These are phyloP conservation scores for Himalopsyche tibetana DNA, from an alignment of 2,888 invertebrate species.

Conservation along the genomic window DNA sequence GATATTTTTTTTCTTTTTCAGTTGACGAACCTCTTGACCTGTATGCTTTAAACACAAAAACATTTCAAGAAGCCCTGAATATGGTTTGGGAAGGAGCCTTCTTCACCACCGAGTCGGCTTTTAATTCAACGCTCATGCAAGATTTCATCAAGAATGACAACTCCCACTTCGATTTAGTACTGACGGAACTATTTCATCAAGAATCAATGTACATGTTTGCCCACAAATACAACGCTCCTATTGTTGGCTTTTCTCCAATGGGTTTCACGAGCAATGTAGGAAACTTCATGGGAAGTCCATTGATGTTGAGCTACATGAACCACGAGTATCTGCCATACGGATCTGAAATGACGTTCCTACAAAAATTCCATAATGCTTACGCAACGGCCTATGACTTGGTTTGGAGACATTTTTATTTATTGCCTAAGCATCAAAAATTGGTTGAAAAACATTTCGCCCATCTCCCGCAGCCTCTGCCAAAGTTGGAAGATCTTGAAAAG, in stretches of 20 bases:
- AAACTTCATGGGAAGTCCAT: constrained; percentile 66
- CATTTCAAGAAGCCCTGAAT: constrained; percentile 67
- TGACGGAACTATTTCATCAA: constrained; percentile 68
- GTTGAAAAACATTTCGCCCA: constrained; percentile 68
- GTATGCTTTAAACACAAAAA: constrained; percentile 60
- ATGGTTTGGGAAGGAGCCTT: constrained; percentile 71
- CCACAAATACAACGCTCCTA: constrained; percentile 67
- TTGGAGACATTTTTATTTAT: constrained; percentile 68
- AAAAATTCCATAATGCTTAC: constrained; percentile 71
- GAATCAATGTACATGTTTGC: constrained; percentile 68
- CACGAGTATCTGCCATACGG: constrained; percentile 70
- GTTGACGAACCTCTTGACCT: constrained; percentile 60
- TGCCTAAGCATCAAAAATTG: constrained; percentile 70
- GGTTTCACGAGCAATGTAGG: constrained; percentile 65
- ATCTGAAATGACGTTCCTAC: constrained; percentile 73
- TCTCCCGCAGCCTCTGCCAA: constrained; percentile 69
- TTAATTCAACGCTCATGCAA: constrained; percentile 62
- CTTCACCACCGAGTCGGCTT: constrained; percentile 66
- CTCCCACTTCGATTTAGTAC: constrained; percentile 67
- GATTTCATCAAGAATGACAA: constrained; percentile 66
- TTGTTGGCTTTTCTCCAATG: constrained; percentile 65
- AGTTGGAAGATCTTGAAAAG: constrained; percentile 71
- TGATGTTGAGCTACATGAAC: constrained; percentile 72
- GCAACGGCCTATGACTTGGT: constrained; percentile 69
- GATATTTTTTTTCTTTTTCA: constrained; percentile 42